Evolutionary conservation across 1,140 invertebrate species (phyloP).

Genomic region (Drosophila hydei): DNA sequence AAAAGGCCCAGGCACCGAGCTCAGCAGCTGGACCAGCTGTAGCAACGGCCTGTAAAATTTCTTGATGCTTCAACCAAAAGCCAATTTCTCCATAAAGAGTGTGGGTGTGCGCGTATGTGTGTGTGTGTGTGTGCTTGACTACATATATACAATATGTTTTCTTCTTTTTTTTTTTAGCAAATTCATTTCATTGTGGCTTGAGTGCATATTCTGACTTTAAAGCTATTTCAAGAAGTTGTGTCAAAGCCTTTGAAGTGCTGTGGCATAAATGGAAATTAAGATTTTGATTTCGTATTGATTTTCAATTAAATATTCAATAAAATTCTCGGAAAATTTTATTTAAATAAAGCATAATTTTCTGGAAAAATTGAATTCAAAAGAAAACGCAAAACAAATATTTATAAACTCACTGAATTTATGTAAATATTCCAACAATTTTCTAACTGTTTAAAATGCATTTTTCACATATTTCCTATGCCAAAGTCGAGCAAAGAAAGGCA

Average conservation of each 20-base stretch:
- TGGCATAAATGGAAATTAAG: neutral
- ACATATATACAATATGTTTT: neutral
- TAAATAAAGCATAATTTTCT: neutral
- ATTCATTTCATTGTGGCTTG: slow-evolving; percentile 3
- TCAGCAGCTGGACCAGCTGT: slow-evolving; percentile 32
- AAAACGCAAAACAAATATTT: no score
- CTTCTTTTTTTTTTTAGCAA: slow-evolving; percentile 10
- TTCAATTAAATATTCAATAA: neutral
- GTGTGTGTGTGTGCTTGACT: neutral
- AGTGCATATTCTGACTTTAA: slow-evolving; percentile 12
- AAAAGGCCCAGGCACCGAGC: slow-evolving; percentile 16
- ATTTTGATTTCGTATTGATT: slow-evolving; percentile 8
- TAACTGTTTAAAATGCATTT: no score
- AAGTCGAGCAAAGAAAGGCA: no score
- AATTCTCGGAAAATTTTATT: neutral
- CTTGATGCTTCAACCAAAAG: slow-evolving; percentile 10
- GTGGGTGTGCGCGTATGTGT: neutral
- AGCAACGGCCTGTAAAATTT: slow-evolving; percentile 6
- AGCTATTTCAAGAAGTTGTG: neutral
- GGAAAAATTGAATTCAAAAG: no score
- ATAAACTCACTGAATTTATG: no score
- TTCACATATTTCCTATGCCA: no score
- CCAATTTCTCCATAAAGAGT: neutral
- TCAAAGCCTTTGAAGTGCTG: neutral
- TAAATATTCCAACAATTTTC: no score